phyloP scores from a whole-genome alignment of 2,888 invertebrate genomes.

The Chaetoderma sp. region DNA sequence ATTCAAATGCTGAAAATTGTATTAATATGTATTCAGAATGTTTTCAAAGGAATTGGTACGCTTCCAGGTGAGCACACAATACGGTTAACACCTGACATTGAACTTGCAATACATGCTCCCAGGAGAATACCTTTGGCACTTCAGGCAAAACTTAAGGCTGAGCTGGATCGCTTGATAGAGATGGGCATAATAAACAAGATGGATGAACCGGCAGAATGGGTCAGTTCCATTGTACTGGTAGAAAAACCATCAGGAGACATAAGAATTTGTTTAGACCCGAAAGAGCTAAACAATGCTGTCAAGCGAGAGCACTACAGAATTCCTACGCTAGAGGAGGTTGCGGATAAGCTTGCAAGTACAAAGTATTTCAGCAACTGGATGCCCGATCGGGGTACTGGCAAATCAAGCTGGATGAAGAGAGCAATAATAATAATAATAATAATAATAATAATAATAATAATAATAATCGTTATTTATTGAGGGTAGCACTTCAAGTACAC shows the following conservation, averaged over 20 bases:
- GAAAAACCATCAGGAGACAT: conserved; percentile 5
- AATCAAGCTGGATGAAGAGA: not conserved
- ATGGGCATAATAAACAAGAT: conserved; percentile 3
- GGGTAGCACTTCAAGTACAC: no score
- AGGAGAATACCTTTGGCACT: conserved; percentile 15
- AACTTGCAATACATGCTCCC: conserved; percentile 1
- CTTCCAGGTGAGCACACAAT: conserved; percentile 5
- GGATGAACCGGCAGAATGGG: conserved; percentile 13
- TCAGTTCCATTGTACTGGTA: conserved; percentile 11
- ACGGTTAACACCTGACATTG: not conserved
- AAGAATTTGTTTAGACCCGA: conserved; percentile 14
- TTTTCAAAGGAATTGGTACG: conserved; percentile 6
- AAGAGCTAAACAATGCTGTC: conserved; percentile 5
- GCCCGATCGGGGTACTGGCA: not conserved
- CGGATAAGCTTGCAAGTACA: conserved; percentile 1
- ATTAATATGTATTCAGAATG: no score
- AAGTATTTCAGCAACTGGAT: conserved; percentile 22
- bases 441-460: no score
- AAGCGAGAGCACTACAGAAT: conserved; percentile 10
- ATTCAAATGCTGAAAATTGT: no score
- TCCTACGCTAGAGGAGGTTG: conserved; percentile 23
- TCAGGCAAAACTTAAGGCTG: not conserved
- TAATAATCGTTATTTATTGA: no score
- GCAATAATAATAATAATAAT: no score
- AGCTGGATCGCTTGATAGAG: conserved; percentile 2